Conservation (phyloP, 2,113 vertebrate genomes). For the Zosterops japonicus region DNA sequence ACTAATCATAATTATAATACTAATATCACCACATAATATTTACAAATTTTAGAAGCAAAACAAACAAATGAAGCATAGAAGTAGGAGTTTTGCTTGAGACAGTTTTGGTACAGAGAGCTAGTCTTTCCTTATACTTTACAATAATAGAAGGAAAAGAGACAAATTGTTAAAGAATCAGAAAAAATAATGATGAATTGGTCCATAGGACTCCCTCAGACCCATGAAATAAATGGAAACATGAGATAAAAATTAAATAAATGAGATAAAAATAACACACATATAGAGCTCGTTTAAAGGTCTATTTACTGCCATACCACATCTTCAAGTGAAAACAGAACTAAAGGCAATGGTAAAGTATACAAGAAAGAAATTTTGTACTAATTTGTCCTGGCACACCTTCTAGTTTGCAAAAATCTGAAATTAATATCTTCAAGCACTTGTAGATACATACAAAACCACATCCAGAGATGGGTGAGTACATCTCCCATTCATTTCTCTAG, state of each 20-base stretch:
- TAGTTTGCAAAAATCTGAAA: not conserved
- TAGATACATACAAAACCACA: not conserved
- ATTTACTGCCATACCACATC: not conserved
- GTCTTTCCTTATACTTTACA: not conserved
- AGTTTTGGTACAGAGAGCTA: not conserved
- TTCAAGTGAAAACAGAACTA: not conserved
- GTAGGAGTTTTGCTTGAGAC: not conserved
- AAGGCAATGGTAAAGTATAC: not conserved
- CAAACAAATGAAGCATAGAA: not conserved
- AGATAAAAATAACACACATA: not conserved
- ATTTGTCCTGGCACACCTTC: not conserved
- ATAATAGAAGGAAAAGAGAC: not conserved
- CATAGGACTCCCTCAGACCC: not conserved
- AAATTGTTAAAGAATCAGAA: not conserved
- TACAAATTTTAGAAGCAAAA: not conserved
- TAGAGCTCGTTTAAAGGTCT: not conserved
- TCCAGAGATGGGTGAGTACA: not conserved
- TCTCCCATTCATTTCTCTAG: fast-evolving
- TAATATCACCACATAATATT: not conserved
- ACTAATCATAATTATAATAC: not conserved
- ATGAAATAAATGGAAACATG: not conserved
- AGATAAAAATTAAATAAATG: not conserved
- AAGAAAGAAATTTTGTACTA: not conserved
- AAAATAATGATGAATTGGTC: not conserved
- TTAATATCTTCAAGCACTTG: not conserved